Evolutionary conservation across 2,888 invertebrate genomes (phyloP).

Genomic region (Chirona hameri): DNA sequence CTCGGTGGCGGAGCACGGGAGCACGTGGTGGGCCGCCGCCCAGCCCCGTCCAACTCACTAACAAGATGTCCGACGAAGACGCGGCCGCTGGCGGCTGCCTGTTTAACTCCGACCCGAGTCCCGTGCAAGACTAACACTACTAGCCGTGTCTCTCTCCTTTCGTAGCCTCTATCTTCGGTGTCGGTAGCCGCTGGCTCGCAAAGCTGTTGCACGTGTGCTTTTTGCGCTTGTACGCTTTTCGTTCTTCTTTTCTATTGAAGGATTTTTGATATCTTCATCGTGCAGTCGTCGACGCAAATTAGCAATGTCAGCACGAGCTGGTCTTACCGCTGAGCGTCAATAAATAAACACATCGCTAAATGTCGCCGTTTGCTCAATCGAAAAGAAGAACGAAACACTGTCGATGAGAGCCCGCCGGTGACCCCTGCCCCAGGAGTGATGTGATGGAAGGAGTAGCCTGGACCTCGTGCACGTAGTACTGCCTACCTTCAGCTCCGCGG

Average conservation of each 20-base stretch:
- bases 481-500: no score
- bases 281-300: not conserved
- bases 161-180: not conserved
- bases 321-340: not conserved
- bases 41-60: not conserved
- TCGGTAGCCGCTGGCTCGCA: not conserved
- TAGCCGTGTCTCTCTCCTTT: not conserved
- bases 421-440: no score
- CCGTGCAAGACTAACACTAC: not conserved
- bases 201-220: not conserved
- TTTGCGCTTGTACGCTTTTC: not conserved
- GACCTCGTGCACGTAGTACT: no score
- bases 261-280: not conserved
- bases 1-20: not conserved
- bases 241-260: constrained; percentile 23
- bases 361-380: not conserved
- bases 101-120: not conserved
- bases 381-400: constrained; percentile 1
- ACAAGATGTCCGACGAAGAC: not conserved
- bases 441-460: no score
- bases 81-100: not conserved
- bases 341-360: not conserved
- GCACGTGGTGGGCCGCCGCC: not conserved
- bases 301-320: not conserved
- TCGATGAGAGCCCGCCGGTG: not conserved